Evolutionary conservation across 1,140 invertebrate species (phyloP).

Genomic region (Bilobella aurantiaca): DNA sequence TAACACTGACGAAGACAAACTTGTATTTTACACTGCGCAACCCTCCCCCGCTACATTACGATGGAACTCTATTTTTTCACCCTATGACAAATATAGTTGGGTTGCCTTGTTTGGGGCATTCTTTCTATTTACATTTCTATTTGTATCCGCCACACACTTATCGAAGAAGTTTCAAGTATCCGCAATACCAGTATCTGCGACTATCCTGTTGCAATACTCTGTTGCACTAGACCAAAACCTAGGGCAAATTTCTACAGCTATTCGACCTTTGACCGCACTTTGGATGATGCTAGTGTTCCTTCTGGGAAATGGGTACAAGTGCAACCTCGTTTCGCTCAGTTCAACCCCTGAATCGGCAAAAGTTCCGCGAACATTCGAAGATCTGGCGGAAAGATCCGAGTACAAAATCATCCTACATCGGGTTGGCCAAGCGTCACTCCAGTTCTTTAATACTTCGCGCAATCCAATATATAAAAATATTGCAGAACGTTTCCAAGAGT

Average conservation of each 20-base stretch:
- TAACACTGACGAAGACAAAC: too few relatives aligned
- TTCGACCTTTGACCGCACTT: background rate
- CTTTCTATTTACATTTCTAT: too few relatives aligned
- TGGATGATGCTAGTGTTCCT: slow-evolving; percentile 17
- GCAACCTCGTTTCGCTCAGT: slow-evolving; percentile 18
- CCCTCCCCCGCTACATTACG: too few relatives aligned
- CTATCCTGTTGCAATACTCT: background rate
- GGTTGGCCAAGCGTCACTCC: background rate
- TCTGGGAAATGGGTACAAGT: slow-evolving; percentile 19
- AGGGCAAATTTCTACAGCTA: background rate
- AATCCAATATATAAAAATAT: slow-evolving; percentile 4
- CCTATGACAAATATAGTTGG: too few relatives aligned
- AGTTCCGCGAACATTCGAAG: slow-evolving; percentile 11
- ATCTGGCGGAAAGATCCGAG: slow-evolving; percentile 4
- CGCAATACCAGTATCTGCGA: too few relatives aligned
- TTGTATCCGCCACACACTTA: too few relatives aligned
- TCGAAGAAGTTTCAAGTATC: too few relatives aligned
- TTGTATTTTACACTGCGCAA: too few relatives aligned
- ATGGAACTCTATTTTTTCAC: too few relatives aligned
- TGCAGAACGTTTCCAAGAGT: background rate
- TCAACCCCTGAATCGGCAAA: slow-evolving; percentile 8
- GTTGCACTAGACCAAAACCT: slow-evolving; percentile 10
- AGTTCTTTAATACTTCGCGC: slow-evolving; percentile 1
- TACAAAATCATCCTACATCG: slow-evolving; percentile 16
- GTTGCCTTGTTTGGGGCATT: too few relatives aligned